These are phyloP conservation scores for Falco naumanni DNA, from an alignment of 2,797 vertebrate species.

Conservation along the genomic window DNA sequence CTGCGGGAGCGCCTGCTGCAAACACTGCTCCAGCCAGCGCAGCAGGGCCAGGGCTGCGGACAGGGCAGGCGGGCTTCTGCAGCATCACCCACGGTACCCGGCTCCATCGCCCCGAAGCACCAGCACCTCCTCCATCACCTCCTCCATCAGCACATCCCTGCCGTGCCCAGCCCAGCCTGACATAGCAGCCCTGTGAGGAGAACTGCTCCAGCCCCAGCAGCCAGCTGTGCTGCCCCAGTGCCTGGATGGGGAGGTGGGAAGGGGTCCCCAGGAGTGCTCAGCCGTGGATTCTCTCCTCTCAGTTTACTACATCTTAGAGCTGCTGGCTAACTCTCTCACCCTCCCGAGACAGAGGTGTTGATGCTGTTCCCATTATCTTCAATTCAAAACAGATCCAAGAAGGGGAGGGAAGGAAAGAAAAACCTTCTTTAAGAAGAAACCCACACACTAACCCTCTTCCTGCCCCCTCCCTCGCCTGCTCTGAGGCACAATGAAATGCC, in stretches of 20 bases:
- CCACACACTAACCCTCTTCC: neutral
- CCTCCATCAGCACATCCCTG: neutral
- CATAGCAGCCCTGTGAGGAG: too few species aligned
- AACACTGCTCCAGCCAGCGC: too few species aligned
- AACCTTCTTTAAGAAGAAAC: neutral
- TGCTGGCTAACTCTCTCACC: conserved; percentile 17
- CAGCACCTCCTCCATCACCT: neutral
- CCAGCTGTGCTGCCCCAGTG: neutral
- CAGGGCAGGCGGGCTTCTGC: neutral
- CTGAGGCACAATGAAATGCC: neutral
- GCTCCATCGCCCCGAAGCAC: neutral
- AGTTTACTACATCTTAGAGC: conserved; percentile 18
- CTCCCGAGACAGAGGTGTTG: neutral
- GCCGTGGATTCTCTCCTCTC: neutral
- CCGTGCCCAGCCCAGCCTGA: neutral
- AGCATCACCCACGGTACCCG: rapidly evolving
- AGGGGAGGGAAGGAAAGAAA: neutral
- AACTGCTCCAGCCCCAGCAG: neutral
- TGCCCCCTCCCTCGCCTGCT: neutral
- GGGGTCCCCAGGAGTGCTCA: neutral
- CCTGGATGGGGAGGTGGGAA: neutral
- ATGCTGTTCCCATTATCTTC: neutral
- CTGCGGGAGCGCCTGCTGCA: rapidly evolving
- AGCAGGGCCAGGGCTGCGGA: neutral
- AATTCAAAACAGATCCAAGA: conserved; percentile 9